phyloP scores from a whole-genome alignment of 2,888 invertebrate species.

The Cantharis rustica region DNA sequence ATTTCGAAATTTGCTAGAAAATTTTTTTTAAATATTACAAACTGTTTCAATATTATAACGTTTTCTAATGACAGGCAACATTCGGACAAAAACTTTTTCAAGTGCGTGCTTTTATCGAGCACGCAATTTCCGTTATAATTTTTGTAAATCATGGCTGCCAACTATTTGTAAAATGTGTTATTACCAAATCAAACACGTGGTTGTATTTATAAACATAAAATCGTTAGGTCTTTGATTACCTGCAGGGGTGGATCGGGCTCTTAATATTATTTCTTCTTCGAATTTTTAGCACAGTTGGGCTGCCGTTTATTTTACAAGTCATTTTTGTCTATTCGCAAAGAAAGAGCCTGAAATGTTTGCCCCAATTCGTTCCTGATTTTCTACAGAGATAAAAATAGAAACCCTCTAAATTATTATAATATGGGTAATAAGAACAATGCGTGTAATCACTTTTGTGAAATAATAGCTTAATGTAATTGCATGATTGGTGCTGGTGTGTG shows the following conservation, averaged over 20 bases:
- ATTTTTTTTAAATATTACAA: neutral
- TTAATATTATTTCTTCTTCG: no score
- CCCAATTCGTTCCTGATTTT: neutral
- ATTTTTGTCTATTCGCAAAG: no score
- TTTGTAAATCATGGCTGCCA: conserved; percentile 29
- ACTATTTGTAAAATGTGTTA: conserved; percentile 4
- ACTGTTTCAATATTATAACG: neutral
- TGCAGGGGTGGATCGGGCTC: neutral
- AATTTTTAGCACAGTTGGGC: no score
- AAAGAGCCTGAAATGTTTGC: neutral
- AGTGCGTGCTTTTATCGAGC: conserved; percentile 36
- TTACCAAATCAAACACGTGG: conserved; percentile 13
- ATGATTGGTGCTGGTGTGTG: neutral
- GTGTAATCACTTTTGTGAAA: neutral
- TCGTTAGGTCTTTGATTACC: neutral
- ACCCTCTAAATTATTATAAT: neutral
- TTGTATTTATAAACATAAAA: conserved; percentile 5
- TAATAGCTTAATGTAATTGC: neutral
- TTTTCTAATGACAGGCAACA: neutral
- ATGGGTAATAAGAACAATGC: neutral
- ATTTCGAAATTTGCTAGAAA: neutral
- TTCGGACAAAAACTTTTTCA: neutral
- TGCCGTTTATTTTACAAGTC: no score
- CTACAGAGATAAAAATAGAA: neutral
- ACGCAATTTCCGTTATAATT: conserved; percentile 40